Evolutionary conservation across 1,140 invertebrate genomes (phyloP).

Genomic region (Cardiocondyla obscurior): DNA sequence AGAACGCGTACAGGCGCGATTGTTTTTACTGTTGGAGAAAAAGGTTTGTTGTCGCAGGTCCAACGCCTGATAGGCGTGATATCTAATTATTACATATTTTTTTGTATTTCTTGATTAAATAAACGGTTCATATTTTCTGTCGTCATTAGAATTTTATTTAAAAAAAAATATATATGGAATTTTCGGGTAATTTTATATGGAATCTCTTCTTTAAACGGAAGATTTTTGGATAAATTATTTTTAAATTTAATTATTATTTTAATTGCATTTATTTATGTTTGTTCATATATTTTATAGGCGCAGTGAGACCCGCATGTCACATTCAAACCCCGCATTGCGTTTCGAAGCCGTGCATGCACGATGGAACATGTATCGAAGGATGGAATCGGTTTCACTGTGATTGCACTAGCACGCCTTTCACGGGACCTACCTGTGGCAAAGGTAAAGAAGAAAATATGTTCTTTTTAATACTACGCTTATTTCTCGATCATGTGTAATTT

Average conservation of each 20-base stretch:
- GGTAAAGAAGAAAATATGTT: slow-evolving; percentile 85
- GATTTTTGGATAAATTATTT: neutral
- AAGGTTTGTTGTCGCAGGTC: neutral
- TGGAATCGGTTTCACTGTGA: slow-evolving; percentile 99
- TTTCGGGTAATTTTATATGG: neutral
- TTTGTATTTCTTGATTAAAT: neutral
- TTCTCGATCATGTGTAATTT: no score
- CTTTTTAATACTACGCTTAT: no score
- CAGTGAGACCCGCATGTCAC: slow-evolving; percentile 93
- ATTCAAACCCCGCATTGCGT: slow-evolving; percentile 90
- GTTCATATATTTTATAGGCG: slow-evolving; percentile 85
- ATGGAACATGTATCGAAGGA: slow-evolving; percentile 94
- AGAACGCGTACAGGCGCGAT: neutral
- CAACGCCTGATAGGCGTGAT: neutral
- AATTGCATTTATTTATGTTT: slow-evolving; percentile 6
- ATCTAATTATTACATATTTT: neutral
- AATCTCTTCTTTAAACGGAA: neutral
- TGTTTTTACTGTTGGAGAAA: slow-evolving; percentile 23
- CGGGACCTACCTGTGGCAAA: slow-evolving; percentile 96
- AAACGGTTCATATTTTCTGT: neutral
- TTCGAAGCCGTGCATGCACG: slow-evolving; percentile 95
- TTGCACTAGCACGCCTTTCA: slow-evolving; percentile 94
- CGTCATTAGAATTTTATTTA: neutral
- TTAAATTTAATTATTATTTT: neutral
- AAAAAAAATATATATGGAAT: neutral